Conservation (phyloP, 2,797 vertebrate genomes). For the Anabacerthia variegaticeps region DNA sequence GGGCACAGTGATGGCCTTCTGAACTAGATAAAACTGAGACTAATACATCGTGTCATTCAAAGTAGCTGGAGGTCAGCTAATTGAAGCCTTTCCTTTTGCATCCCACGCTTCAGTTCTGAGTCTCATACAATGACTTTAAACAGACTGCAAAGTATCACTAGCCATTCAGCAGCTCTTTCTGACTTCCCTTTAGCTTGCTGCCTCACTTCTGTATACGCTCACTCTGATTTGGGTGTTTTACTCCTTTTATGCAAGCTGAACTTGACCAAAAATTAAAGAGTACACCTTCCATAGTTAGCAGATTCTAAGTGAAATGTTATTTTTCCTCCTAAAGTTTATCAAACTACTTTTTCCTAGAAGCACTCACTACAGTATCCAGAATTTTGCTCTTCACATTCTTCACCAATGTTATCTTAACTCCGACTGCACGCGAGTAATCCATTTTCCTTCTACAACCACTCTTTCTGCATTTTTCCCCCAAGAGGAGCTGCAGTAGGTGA, state of each 20-base stretch:
- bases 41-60: neutral
- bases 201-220: neutral
- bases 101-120: neutral
- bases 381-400: neutral
- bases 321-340: neutral
- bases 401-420: neutral
- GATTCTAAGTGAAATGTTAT: neutral
- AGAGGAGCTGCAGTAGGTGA: neutral
- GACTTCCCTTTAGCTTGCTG: neutral
- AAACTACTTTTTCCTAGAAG: neutral
- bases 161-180: neutral
- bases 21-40: neutral
- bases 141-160: neutral
- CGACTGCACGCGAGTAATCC: neutral
- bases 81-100: neutral
- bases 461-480: neutral
- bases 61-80: neutral
- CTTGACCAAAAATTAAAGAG: neutral
- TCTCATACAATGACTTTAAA: neutral
- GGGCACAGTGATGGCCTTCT: neutral
- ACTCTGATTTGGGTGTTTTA: accelerated
- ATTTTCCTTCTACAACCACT: neutral
- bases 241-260: neutral
- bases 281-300: neutral
- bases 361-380: neutral